A percentile compares a stretch with the other conserved stretches of the same genome.
Evolutionary conservation across 2,113 vertebrate genomes (phyloP).

Genomic region (Laticauda colubrina): DNA sequence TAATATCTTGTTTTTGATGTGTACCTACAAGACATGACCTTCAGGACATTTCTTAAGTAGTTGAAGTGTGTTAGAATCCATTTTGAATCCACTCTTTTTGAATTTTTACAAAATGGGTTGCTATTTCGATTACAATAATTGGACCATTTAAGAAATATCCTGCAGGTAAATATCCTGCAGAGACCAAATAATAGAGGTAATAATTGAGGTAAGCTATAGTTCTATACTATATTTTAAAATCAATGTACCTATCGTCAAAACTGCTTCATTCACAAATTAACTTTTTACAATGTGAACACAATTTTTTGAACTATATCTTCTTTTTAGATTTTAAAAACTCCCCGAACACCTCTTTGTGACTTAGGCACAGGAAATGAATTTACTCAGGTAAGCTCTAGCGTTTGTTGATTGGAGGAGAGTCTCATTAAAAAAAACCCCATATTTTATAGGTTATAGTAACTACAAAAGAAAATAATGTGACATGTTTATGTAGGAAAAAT

Average conservation of each 20-base stretch:
- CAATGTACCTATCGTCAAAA: neutral
- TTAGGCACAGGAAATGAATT: constrained; percentile 68
- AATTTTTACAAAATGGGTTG: neutral
- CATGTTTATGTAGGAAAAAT: neutral
- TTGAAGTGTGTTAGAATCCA: neutral
- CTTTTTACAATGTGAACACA: constrained; percentile 1
- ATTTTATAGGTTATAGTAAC: neutral
- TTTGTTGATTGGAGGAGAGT: neutral
- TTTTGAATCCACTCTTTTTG: neutral
- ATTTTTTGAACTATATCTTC: constrained; percentile 26
- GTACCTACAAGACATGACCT: neutral
- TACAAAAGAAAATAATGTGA: neutral
- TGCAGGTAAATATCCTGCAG: neutral
- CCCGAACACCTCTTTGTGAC: constrained; percentile 72
- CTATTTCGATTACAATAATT: neutral
- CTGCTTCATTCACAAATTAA: neutral
- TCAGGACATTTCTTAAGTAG: neutral
- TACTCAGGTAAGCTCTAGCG: constrained; percentile 57
- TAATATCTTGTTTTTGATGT: neutral
- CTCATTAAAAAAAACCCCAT: neutral
- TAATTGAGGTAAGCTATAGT: neutral
- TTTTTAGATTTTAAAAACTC: constrained; percentile 75
- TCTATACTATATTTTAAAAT: neutral
- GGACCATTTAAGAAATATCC: neutral
- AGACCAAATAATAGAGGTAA: neutral